Base-by-base conservation (phyloP, 2,888 invertebrate genomes). In the Tolmerus cingulatus region DNA sequence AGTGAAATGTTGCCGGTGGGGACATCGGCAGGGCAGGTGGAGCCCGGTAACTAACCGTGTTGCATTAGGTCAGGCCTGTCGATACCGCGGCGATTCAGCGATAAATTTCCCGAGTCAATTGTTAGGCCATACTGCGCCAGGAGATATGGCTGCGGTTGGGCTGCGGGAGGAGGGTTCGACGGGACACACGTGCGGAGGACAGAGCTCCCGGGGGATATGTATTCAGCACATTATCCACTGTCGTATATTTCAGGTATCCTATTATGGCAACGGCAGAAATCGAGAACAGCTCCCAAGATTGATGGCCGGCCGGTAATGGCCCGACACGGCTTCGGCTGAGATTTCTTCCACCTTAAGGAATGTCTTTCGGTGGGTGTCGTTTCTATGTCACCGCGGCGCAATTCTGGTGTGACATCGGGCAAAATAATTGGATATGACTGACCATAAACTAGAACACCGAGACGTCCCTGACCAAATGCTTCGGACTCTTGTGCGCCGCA, bases 41-140 rank as follows among this genome's bases (percentile, higher is more conserved):
- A 81, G 51, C 81, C 51, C 16, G 16, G 34, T 23, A 34, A 40
- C 43, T 79, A 46, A 16, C 7, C 30, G 16, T 55, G 30, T 16
- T 51, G n/a, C n/a, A 51, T 19, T 30, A 51, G 81, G 81, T 81
- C 81, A 81, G 46, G 51, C 27, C 81, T 55, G 34, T 81, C 81
- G 51, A 16, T 55, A 34, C 30, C n/a, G 46, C 27, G 81, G 5
- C 55, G 27, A 23, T 34, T n/a, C 16, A 30, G 51, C 27, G 30
- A 81, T 81, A 81, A 81, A 81, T 81, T 81, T 81, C 46, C 34
- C 30, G 5, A 30, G 30, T 81, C 55, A 30, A 81, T 81, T 81
- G 81, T 30, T 51, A 81, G 51, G 16, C 55, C 30, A 81, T 16
- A 30, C 55, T 51, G 27, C 30, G 74, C 5, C 30, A 46, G 4